Percentiles rank a stretch among this genome's conserved stretches.
Conservation (phyloP, 2,797 vertebrate species). For the Enteromius argenteus region DNA sequence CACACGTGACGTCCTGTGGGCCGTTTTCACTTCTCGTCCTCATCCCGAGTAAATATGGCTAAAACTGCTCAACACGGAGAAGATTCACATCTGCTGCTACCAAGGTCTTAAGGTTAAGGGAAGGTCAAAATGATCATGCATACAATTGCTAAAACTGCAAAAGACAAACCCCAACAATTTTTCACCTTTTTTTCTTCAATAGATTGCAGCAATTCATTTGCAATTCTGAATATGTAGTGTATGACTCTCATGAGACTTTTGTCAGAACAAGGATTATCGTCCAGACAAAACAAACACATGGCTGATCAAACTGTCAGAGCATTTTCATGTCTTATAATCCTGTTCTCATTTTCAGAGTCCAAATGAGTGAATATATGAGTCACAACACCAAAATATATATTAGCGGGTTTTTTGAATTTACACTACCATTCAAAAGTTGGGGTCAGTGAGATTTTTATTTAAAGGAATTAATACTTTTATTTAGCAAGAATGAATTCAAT, state of each 20-base stretch:
- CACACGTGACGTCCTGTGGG: neutral
- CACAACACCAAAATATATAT: neutral
- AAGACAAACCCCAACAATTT: neutral
- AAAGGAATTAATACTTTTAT: neutral
- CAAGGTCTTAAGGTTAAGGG: neutral
- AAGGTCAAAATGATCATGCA: neutral
- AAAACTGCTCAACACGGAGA: neutral
- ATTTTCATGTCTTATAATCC: neutral
- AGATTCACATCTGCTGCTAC: neutral
- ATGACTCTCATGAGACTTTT: neutral
- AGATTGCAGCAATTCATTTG: neutral
- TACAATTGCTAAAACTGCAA: neutral
- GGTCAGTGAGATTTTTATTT: neutral
- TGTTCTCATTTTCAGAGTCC: neutral
- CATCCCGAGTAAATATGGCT: neutral
- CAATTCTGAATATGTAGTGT: neutral
- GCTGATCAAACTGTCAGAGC: slow-evolving; percentile 5
- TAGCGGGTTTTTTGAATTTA: neutral
- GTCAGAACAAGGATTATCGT: neutral
- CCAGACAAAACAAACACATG: slow-evolving; percentile 8
- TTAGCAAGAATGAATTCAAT: too few species aligned
- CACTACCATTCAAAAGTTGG: neutral
- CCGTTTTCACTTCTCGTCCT: neutral
- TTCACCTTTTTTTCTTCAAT: neutral
- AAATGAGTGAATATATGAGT: neutral